These are phyloP conservation scores for Malacoctenus gilli DNA, from an alignment of 2,797 vertebrate species.

Conservation along the genomic window DNA sequence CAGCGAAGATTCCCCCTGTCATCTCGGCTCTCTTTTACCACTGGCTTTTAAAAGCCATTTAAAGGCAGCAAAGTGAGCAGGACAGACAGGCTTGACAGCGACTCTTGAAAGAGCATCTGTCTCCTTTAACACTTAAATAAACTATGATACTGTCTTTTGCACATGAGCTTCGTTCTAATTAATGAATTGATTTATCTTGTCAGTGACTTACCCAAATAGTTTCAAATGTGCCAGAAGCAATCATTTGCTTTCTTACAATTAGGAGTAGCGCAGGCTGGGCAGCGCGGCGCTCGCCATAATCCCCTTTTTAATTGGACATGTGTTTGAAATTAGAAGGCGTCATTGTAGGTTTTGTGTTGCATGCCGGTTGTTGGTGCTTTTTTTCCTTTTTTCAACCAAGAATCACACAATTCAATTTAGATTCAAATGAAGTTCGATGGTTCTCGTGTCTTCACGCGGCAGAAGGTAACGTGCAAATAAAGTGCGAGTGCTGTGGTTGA, in stretches of 20 bases:
- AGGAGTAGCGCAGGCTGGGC: conserved; percentile 34
- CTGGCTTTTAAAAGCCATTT: conserved; percentile 75
- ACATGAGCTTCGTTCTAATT: conserved; percentile 76
- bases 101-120: conserved; percentile 82
- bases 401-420: no score
- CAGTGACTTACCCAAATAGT: conserved; percentile 70
- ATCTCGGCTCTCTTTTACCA: conserved; percentile 67
- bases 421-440: no score
- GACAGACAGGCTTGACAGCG: conserved; percentile 66
- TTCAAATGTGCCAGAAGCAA: conserved; percentile 66
- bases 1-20: conserved; percentile 71
- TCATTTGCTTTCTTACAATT: conserved; percentile 47
- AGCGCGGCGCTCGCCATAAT: conserved; percentile 54
- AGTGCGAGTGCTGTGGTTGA: no score
- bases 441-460: no score
- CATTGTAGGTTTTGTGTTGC: conserved; percentile 53
- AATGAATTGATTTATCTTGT: conserved; percentile 82
- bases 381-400: no score
- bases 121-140: conserved; percentile 80
- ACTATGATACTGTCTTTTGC: conserved; percentile 71
- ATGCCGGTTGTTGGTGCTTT: no score
- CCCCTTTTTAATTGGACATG: conserved; percentile 52
- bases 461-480: no score
- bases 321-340: conserved; percentile 52
- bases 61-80: conserved; percentile 64